Base-by-base conservation (phyloP, 1,140 invertebrate genomes). In the Artemia franciscana region DNA sequence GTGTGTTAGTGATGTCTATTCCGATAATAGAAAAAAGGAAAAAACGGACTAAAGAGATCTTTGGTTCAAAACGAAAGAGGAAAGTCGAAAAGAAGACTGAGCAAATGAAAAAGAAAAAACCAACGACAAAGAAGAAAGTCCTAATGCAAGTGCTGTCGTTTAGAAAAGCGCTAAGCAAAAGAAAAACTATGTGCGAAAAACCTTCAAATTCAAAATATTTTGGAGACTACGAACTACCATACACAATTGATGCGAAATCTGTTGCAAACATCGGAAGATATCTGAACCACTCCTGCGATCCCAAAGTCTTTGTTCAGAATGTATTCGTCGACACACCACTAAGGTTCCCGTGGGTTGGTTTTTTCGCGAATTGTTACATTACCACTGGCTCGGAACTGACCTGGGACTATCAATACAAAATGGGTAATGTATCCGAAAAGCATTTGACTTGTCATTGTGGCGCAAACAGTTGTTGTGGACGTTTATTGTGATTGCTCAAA, bases 341-440 rank as follows among this genome's bases (percentile, higher is more conserved):
- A 2, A 78, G 93, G 12, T 96, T 96, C 72, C 94, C 93, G 0
- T 95, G 91, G 91, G 88, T 97, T 0, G 87, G 91, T 4, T 97
- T 97, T 75, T 98, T 97, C 73, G 85, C 92, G 4, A 77, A 81
- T 23, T 82, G 81, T 61, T 84, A 86, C 69, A 91, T 98, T 59
- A 75, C 82, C 57, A 91, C 93, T 24, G 93, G 93, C 5, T 83
- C 84, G 15, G 92, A 98, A 75, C 77, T 98, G 23, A 94, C 90
- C 0, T 98, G 94, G 94, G 93, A 98, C 74, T 98, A 98, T 71
- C 91, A 89, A 70, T 98, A 97, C 69, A 86, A 92, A 71, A 85
- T 95, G 24, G 91, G 88, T 27, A 91, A 88, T 70, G 92, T 96
- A 51, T 85, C 87, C 2, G 89, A 84, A 5, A 92, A 93, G 77